These are phyloP conservation scores for Microplitis mediator DNA, from an alignment of 1,140 invertebrate genomes.

Conservation along the genomic window DNA sequence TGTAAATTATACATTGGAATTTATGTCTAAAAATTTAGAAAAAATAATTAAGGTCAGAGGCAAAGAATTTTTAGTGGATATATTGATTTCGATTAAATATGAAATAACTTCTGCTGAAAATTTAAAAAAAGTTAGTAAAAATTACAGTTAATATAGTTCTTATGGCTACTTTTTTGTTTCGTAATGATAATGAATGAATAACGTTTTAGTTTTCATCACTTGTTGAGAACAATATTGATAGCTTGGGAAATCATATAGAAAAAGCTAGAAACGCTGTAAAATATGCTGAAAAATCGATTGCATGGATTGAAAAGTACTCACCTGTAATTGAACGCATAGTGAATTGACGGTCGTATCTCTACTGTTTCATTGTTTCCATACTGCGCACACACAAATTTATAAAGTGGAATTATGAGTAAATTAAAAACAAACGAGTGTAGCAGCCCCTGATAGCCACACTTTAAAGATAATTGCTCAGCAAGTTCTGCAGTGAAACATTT, in stretches of 20 bases:
- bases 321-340: conserved; percentile 29
- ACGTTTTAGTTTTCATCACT: conserved; percentile 35
- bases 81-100: conserved; percentile 35
- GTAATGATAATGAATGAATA: not conserved
- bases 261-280: conserved; percentile 24
- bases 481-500: too few relatives aligned
- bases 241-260: conserved; percentile 20
- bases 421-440: too few relatives aligned
- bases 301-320: conserved; percentile 36
- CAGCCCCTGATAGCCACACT: too few relatives aligned
- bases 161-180: too few relatives aligned
- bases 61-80: conserved; percentile 34
- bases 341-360: not conserved
- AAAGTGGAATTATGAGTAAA: too few relatives aligned
- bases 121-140: conserved; percentile 35
- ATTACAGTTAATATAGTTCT: not conserved
- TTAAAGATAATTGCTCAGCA: too few relatives aligned
- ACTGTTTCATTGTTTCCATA: too few relatives aligned
- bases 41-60: conserved; percentile 39
- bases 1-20: conserved; percentile 32
- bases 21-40: conserved; percentile 35
- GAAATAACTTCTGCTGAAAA: conserved; percentile 33
- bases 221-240: conserved; percentile 24
- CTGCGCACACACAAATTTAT: too few relatives aligned
- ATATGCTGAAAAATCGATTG: conserved; percentile 25